phyloP scores from a whole-genome alignment of 2,797 vertebrate genomes.

The Paratrypauchen microcephalus region DNA sequence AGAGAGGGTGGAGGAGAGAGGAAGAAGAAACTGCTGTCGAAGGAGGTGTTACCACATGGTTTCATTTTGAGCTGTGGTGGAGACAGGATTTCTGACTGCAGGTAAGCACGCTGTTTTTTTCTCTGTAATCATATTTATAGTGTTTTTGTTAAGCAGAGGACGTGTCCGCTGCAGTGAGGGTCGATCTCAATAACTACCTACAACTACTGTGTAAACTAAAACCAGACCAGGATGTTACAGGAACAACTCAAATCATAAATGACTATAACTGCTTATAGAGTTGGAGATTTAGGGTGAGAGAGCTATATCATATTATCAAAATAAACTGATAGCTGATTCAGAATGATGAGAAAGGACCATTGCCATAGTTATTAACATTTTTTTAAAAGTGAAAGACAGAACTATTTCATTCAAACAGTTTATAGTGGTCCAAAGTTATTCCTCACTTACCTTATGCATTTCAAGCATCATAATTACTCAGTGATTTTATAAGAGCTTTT shows the following conservation, averaged over 20 bases:
- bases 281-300: not conserved
- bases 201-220: not conserved
- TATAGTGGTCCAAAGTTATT: too few species aligned
- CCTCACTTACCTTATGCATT: too few species aligned
- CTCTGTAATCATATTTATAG: not conserved
- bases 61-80: not conserved
- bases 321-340: too few species aligned
- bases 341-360: too few species aligned
- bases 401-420: too few species aligned
- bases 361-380: too few species aligned
- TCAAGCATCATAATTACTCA: too few species aligned
- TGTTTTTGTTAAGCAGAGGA: not conserved
- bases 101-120: constrained; percentile 16
- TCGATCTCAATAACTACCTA: too few species aligned
- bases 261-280: not conserved
- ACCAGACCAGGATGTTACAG: not conserved
- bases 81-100: not conserved
- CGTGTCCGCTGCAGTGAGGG: not conserved
- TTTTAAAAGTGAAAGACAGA: too few species aligned
- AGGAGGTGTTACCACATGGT: not conserved
- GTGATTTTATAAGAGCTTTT: too few species aligned
- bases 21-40: not conserved
- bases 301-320: not conserved
- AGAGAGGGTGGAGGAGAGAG: not conserved
- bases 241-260: not conserved